Base-by-base conservation (phyloP, 2,113 vertebrate genomes). In the Athene noctua region DNA sequence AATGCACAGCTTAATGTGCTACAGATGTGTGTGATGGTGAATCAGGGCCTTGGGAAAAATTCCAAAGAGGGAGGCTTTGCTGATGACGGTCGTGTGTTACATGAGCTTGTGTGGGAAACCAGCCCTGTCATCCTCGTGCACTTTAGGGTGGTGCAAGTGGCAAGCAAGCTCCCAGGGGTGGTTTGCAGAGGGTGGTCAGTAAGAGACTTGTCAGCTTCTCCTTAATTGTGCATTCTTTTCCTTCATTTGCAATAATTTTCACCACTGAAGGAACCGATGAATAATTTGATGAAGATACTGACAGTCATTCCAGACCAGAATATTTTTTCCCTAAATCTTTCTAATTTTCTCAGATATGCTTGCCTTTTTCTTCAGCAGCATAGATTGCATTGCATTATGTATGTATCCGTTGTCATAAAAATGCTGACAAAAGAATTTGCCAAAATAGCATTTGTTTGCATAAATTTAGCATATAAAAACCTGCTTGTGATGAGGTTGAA, bases 1-100 rank as follows among this genome's bases (percentile, higher is more conserved):
- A 87, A 95, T 88, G 89, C 92, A 73, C n/a, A 59, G 85, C 82
- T 91, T 94, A 91, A 91, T 94, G 62, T 74, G 85, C 85, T 94
- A 71, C 96, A 96, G 97, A 97, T 96, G 97, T 95, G 95, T 92
- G 74, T 79, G 74, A 51, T 27, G 38, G 85, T 95, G 97, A 97
- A 93, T 96, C 96, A 96, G 93, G 85, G 86, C 91, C 61, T 90
- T 96, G 98, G 98, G 96, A 91, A 63, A 86, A 55, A n/a, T 79
- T 79, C 96, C 96, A 96, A 30, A 51, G 58, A 95, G 88, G 91
- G 96, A 97, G 85, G 59, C 92, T 96, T 85, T 49, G 38, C 79
- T 93, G 87, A 62, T 86, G 82, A 47, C 1, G 19, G 71, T 82
- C 6, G 0, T 46, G 66, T 26, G 42, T 68, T 73, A 57, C 29